phyloP scores from a whole-genome alignment of 2,888 invertebrate species.

The Drosophila basisetae region DNA sequence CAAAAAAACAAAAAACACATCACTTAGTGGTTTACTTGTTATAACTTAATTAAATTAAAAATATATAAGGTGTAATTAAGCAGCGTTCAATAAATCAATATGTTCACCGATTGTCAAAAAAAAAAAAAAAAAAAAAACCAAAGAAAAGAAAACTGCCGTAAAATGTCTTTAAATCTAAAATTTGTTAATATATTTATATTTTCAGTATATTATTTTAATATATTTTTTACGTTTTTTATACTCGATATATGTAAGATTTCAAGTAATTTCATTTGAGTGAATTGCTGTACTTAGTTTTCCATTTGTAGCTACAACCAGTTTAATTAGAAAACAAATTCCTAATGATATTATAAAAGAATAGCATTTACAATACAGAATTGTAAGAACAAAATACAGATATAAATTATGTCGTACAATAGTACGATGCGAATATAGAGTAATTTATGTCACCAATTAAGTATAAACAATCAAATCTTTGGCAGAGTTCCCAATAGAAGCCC shows the following conservation, averaged over 20 bases:
- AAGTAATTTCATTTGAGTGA: conserved; percentile 11
- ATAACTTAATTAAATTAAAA: conserved; percentile 49
- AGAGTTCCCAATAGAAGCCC: conserved; percentile 49
- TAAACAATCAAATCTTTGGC: conserved; percentile 76
- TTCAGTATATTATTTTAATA: conserved; percentile 12
- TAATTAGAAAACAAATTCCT: conserved; percentile 51
- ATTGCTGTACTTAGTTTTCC: conserved; percentile 20
- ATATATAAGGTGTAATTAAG: conserved; percentile 33
- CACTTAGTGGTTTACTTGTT: conserved; percentile 75
- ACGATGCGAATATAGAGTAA: conserved; percentile 28
- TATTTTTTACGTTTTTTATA: conserved; percentile 20
- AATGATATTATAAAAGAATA: conserved; percentile 54
- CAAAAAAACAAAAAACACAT: conserved; percentile 37
- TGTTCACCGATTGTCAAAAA: conserved; percentile 33
- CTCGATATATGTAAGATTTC: conserved; percentile 37
- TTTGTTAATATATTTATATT: conserved; percentile 19
- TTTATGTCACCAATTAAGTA: conserved; percentile 48
- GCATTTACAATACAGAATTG: conserved; percentile 42
- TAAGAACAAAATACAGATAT: conserved; percentile 37
- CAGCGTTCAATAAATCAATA: conserved; percentile 39
- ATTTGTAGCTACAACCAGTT: conserved; percentile 50
- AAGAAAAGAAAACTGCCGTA: conserved; percentile 66
- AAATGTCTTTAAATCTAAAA: conserved; percentile 50
- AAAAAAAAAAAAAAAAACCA: conserved; percentile 23
- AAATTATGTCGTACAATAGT: neutral